These are phyloP conservation scores for Kryphioiulus occultus DNA, from an alignment of 2,888 invertebrate genomes.

Conservation along the genomic window DNA sequence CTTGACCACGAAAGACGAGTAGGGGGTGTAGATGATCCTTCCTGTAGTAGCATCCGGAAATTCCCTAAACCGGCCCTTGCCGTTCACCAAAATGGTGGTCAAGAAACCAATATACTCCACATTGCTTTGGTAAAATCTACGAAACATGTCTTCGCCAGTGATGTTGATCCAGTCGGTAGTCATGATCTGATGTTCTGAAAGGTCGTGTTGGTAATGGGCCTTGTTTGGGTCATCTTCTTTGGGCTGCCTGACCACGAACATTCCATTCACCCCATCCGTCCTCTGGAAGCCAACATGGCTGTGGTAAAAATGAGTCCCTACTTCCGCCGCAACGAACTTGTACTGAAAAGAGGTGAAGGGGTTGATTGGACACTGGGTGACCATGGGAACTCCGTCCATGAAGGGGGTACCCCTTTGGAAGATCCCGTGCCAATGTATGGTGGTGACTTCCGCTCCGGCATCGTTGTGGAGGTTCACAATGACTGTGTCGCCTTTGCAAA, in stretches of 20 bases:
- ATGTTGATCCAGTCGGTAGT: slow-evolving; percentile 85
- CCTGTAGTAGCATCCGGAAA: slow-evolving; percentile 60
- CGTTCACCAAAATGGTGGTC: slow-evolving; percentile 80
- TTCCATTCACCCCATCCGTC: slow-evolving; percentile 85
- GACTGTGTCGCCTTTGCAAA: slow-evolving; percentile 82
- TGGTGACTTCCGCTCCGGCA: slow-evolving; percentile 79
- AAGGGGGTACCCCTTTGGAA: slow-evolving; percentile 77
- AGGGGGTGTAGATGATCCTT: background rate
- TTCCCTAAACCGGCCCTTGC: slow-evolving; percentile 73
- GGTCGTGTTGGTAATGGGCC: slow-evolving; percentile 84
- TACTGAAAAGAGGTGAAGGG: slow-evolving; percentile 82
- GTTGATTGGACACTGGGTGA: slow-evolving; percentile 83
- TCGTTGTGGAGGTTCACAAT: slow-evolving; percentile 83
- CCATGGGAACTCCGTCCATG: slow-evolving; percentile 88
- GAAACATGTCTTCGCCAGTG: slow-evolving; percentile 68
- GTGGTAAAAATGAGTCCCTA: slow-evolving; percentile 90
- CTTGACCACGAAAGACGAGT: background rate
- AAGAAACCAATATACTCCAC: slow-evolving; percentile 88
- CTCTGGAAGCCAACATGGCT: slow-evolving; percentile 84
- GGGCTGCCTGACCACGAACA: slow-evolving; percentile 81
- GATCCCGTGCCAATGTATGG: slow-evolving; percentile 91
- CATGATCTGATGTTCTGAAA: slow-evolving; percentile 85
- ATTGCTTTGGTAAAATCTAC: slow-evolving; percentile 81
- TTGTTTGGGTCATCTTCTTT: slow-evolving; percentile 86
- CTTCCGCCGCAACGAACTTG: slow-evolving; percentile 79